Percentiles rank a stretch among this genome's conserved stretches.
Conservation (phyloP, 2,888 invertebrate species). For the Antitype chi region DNA sequence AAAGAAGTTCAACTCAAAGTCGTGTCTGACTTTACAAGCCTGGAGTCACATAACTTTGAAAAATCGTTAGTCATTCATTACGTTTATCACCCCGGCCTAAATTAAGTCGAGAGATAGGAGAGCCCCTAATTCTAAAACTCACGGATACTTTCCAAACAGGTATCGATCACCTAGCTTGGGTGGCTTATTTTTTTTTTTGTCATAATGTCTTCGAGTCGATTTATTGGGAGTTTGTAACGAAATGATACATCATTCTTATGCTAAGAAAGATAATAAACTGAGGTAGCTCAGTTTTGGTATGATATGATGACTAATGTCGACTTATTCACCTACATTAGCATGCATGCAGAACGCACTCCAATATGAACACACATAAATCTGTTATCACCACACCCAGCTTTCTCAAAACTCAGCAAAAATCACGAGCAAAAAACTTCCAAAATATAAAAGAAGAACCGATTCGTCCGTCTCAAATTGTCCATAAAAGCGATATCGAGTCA, state of each 20-base stretch:
- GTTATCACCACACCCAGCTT: slow-evolving; percentile 24
- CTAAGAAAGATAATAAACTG: neutral
- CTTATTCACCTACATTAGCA: no score
- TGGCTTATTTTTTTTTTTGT: slow-evolving; percentile 22
- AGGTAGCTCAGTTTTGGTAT: neutral
- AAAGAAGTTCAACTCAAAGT: slow-evolving; percentile 29
- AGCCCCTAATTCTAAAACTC: slow-evolving; percentile 65
- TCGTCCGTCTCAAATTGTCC: slow-evolving; percentile 76
- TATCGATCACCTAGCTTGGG: slow-evolving; percentile 48
- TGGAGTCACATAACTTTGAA: slow-evolving; percentile 58
- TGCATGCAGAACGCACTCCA: neutral
- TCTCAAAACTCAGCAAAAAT: slow-evolving; percentile 48
- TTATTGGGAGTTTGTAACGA: slow-evolving; percentile 5
- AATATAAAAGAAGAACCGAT: slow-evolving; percentile 70
- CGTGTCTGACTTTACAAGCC: slow-evolving; percentile 27
- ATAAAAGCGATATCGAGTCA: slow-evolving; percentile 74
- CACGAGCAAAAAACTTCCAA: slow-evolving; percentile 48
- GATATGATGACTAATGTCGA: neutral
- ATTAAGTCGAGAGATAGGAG: slow-evolving; percentile 67
- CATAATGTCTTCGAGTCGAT: slow-evolving; percentile 8
- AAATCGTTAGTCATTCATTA: slow-evolving; percentile 68
- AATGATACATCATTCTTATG: neutral
- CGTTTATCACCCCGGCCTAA: slow-evolving; percentile 65
- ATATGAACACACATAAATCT: slow-evolving; percentile 27
- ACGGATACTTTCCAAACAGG: slow-evolving; percentile 58